A percentile compares a stretch with the other conserved stretches of the same genome.
These are phyloP conservation scores for Lithophane socia DNA, from an alignment of 2,888 invertebrate species.

Conservation along the genomic window DNA sequence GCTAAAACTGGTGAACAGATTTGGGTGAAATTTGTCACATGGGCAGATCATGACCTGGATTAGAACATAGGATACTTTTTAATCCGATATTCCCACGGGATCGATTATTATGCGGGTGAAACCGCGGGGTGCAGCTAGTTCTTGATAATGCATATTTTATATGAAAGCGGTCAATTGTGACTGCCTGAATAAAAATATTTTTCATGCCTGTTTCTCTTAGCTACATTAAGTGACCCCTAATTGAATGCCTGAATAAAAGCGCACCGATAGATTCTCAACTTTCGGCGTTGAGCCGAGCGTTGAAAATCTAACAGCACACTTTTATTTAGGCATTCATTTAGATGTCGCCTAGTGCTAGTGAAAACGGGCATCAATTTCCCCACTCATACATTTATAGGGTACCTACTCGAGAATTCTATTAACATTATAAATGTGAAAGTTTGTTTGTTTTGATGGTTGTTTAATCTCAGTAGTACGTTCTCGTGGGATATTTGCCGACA, in stretches of 20 bases:
- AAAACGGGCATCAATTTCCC: neutral
- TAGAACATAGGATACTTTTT: too few relatives aligned
- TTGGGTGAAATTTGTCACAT: too few relatives aligned
- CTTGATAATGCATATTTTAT: too few relatives aligned
- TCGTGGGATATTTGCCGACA: too few relatives aligned
- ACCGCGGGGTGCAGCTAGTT: too few relatives aligned
- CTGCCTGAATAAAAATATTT: neutral
- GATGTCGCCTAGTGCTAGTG: neutral
- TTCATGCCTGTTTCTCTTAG: neutral
- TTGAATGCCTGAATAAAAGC: too few relatives aligned
- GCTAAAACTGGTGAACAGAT: too few relatives aligned
- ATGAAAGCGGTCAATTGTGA: neutral
- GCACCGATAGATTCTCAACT: neutral
- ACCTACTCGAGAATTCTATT: neutral
- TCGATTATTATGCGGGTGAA: too few relatives aligned
- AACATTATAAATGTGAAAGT: neutral
- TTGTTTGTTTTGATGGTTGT: neutral
- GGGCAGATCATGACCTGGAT: too few relatives aligned
- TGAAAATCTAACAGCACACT: neutral
- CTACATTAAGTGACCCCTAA: too few relatives aligned
- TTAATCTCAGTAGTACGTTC: neutral
- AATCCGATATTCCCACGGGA: too few relatives aligned
- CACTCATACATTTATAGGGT: neutral
- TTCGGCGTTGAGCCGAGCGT: neutral
- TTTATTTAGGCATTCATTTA: neutral